Evolutionary conservation across 1,140 invertebrate species (phyloP), one percentile per base, ranked within the genome.

Genomic region (Marisa cornuarietis): DNA sequence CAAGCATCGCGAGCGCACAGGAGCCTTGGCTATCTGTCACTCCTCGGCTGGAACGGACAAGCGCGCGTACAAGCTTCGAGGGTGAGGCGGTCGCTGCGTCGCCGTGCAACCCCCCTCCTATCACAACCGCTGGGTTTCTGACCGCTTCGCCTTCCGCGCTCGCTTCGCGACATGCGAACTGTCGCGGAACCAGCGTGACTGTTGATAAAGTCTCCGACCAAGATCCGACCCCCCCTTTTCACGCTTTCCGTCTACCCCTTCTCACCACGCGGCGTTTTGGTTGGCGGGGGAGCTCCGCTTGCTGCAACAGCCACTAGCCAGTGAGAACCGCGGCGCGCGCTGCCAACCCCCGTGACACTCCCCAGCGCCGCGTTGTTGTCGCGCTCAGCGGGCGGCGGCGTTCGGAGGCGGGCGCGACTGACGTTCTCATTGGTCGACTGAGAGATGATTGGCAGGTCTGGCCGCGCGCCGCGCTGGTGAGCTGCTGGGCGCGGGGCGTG

Each of bases 271-370:
- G 49, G 74, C 74, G 61, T 65, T 65, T 61, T 76, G 61, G 62
- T 76, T 76, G 74, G 74, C 74, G 61, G 74, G 74, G 74, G 74
- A 76, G 18, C 74, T n/a, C 61, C 74, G 74, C 74, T 63, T 76
- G 24, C 51, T 24, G 18, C 74, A 74, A 61, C 72, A 61, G 52
- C 54, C 72, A 11, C 72, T 31, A 76, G 74, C 74, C 74, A 76
- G 24, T 76, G 54, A 76, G 54, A 76, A 61, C n/a, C 62, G 18
- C 72, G 52, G 52, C 72, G 62, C 52, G 58, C 16, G 74, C 74
- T 63, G 62, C 61, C 24, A 14, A 18, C 14, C 31, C 74, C 74
- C 26, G 24, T 65, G 22, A 49, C 74, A 49, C 62, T 26, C 58
- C 69, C 51, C 69, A 71, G 69, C 26, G 69, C 69, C 69, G 69